phyloP scores from a whole-genome alignment of 1,140 invertebrate genomes.

The Oryzaephilus surinamensis region DNA sequence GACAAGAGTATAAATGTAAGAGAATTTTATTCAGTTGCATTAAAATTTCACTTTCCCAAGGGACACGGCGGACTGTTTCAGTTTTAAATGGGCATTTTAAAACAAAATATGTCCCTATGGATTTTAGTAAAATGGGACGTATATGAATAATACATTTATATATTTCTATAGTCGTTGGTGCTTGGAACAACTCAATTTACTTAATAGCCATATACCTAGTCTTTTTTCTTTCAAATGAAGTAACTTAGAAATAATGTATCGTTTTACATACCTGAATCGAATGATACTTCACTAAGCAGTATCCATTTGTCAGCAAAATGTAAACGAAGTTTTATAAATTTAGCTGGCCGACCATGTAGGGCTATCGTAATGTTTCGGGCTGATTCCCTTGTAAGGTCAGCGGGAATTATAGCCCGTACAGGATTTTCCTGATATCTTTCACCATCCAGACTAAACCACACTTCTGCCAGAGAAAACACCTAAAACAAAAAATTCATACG shows the following conservation, averaged over 20 bases:
- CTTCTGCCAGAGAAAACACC: slow-evolving; percentile 57
- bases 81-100: slow-evolving; percentile 12
- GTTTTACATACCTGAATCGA: slow-evolving; percentile 57
- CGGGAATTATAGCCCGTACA: slow-evolving; percentile 55
- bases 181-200: background rate
- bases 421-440: slow-evolving; percentile 54
- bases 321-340: slow-evolving; percentile 66
- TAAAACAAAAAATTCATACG: slow-evolving; percentile 28
- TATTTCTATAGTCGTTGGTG: no score
- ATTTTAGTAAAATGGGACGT: slow-evolving; percentile 6
- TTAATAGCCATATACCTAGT: background rate
- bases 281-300: slow-evolving; percentile 76
- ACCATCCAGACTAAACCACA: slow-evolving; percentile 72
- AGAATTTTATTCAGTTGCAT: slow-evolving; percentile 8
- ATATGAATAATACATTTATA: slow-evolving; percentile 12
- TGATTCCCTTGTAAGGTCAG: slow-evolving; percentile 61
- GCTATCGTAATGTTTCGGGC: slow-evolving; percentile 73
- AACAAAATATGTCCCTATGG: slow-evolving; percentile 7
- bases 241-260: background rate
- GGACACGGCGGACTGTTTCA: slow-evolving; percentile 8
- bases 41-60: slow-evolving; percentile 10
- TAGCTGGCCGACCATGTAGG: slow-evolving; percentile 63
- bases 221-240: background rate
- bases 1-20: slow-evolving; percentile 9
- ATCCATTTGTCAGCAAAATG: slow-evolving; percentile 79